Conservation (phyloP, 1,140 invertebrate species). For the Diorhabda sublineata region DNA sequence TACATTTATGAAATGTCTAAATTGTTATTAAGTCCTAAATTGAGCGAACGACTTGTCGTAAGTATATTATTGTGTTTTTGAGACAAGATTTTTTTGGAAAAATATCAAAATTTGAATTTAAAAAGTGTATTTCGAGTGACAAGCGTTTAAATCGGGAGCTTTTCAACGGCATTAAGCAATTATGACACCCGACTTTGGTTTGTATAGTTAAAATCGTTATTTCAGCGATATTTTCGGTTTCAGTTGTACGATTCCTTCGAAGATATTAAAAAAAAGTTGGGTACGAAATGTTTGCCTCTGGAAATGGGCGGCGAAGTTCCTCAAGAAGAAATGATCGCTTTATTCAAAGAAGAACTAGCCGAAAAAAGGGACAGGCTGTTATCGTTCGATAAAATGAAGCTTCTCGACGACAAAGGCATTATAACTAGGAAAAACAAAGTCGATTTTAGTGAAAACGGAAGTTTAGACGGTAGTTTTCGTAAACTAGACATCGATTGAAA, state of each 20-base stretch:
- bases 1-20: not conserved
- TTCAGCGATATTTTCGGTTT: not conserved
- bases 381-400: slow-evolving; percentile 58
- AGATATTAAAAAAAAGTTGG: not conserved
- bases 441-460: slow-evolving; percentile 51
- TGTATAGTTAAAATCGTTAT: too few relatives aligned
- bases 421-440: slow-evolving; percentile 58
- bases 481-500: slow-evolving; percentile 69
- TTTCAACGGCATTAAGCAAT: too few relatives aligned
- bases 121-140: too few relatives aligned
- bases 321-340: slow-evolving; percentile 67
- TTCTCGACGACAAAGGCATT: slow-evolving; percentile 54
- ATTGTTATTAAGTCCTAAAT: not conserved
- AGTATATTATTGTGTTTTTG: not conserved
- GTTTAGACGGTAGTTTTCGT: slow-evolving; percentile 66
- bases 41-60: not conserved
- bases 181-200: too few relatives aligned
- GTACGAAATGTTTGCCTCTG: slow-evolving; percentile 55
- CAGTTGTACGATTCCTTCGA: not conserved
- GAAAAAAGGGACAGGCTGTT: slow-evolving; percentile 53
- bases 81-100: too few relatives aligned
- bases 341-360: slow-evolving; percentile 62
- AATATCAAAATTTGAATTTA: too few relatives aligned
- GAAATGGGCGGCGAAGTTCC: slow-evolving; percentile 72
- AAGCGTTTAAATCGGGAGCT: too few relatives aligned